A percentile compares a stretch with the other conserved stretches of the same genome.
Evolutionary conservation across 2,113 vertebrate genomes (phyloP).

Genomic region (Clarias batrachus): DNA sequence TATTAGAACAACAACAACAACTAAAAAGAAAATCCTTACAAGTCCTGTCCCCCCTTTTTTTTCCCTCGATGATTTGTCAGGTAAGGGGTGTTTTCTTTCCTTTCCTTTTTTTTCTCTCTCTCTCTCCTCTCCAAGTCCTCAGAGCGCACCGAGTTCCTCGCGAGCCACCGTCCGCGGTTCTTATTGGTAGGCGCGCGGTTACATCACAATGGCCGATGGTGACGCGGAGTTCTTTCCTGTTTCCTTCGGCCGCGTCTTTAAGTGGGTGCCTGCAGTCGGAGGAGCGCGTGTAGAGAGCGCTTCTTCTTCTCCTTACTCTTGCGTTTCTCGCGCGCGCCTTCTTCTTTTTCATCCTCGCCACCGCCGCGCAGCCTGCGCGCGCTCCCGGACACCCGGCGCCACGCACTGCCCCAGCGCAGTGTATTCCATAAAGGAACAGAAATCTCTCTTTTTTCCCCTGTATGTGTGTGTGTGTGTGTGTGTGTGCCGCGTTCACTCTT

Average conservation of each 20-base stretch:
- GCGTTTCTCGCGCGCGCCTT: too few relatives aligned
- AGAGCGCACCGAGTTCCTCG: constrained; percentile 37
- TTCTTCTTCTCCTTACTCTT: neutral
- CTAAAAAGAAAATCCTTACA: constrained; percentile 61
- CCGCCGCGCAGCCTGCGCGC: constrained; percentile 13
- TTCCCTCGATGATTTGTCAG: constrained; percentile 60
- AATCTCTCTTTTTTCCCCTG: neutral
- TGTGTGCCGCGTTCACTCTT: constrained; percentile 11
- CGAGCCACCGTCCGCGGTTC: constrained; percentile 34
- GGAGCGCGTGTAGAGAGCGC: constrained; percentile 33
- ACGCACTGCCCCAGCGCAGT: neutral
- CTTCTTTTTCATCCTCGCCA: too few relatives aligned
- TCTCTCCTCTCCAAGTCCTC: constrained; percentile 51
- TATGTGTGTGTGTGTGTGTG: neutral
- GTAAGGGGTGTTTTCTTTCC: constrained; percentile 57
- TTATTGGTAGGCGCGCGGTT: constrained; percentile 38
- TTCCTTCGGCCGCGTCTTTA: constrained; percentile 42
- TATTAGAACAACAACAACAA: neutral
- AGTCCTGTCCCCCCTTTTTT: constrained; percentile 22
- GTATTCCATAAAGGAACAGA: constrained; percentile 4
- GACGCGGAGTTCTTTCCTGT: constrained; percentile 40
- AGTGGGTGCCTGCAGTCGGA: constrained; percentile 37
- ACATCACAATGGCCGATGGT: constrained; percentile 39
- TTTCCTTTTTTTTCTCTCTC: constrained; percentile 43
- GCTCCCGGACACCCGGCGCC: constrained; percentile 21